Base-by-base conservation (phyloP, 2,113 vertebrate genomes). In the Leptocoma aspasia region DNA sequence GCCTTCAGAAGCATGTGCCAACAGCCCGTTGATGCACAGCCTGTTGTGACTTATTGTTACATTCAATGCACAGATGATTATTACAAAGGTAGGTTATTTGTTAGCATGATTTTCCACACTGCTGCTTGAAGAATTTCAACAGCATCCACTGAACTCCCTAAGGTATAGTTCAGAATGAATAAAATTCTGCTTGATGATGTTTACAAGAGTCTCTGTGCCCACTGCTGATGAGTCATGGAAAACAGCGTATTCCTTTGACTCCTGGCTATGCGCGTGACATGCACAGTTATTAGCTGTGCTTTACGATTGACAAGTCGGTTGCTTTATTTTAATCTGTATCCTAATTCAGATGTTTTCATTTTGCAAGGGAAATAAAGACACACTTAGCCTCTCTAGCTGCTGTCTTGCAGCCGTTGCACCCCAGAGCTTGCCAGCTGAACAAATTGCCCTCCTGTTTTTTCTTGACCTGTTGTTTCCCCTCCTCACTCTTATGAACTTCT, bases 111-210 rank as follows among this genome's bases (percentile, higher is more conserved):
- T 97, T 97, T 95, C 90, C 69, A 60, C 54, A n/a, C 94, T 54
- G 61, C 64, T 97, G 87, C 65, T 94, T 96, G 90, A 96, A 92
- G 82, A 79, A 94, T 96, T 94, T 96, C 94, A 96, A 86, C 85
- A 87, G 65, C 15, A 11, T 96, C 96, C 91, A 89, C 66, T 89
- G 47, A 66, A 72, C 52, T 97, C 97, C 94, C 93, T 78, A 30
- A 94, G 94, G 86, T 61, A 30, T 77, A 93, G 94, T 97, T 97
- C 56, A 75, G 82, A 96, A 97, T 70, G 81, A 96, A 95, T 96
- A 95, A 96, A 97, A 95, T 85, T 91, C 80, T 92, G 50, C 82
- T 95, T 97, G 92, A 96, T 96, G 96, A 49, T 97, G 80, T 95
- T 94, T 96, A 89, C 92, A 93, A 81, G 89, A 78, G 41, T 82